Conservation (phyloP, 1,140 invertebrate genomes). For the Drosophila arizonae region DNA sequence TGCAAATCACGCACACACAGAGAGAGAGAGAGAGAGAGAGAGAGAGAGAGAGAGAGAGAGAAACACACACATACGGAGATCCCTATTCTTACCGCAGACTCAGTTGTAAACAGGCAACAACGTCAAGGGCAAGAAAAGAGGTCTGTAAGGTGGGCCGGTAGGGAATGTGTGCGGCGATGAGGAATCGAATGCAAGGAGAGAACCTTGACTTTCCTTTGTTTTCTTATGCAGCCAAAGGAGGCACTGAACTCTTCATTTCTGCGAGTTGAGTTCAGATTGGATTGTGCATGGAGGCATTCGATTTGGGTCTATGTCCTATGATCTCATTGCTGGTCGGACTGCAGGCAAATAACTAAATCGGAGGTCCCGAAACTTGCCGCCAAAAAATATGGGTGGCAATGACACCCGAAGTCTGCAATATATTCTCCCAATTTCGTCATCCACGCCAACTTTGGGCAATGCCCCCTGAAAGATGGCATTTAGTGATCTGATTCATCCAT, state of each 20-base stretch:
- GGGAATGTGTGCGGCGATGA: neutral
- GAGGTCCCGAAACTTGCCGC: too few relatives aligned
- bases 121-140: conserved; percentile 7
- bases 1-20: conserved; percentile 24
- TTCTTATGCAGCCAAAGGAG: conserved; percentile 49
- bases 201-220: conserved; percentile 72
- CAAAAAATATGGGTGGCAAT: too few relatives aligned
- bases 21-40: neutral
- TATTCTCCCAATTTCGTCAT: too few relatives aligned
- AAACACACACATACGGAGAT: neutral
- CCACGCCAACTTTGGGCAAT: too few relatives aligned
- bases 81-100: conserved; percentile 25
- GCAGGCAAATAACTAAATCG: neutral
- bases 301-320: conserved; percentile 15
- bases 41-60: neutral
- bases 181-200: conserved; percentile 24
- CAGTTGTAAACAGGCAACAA: conserved; percentile 13
- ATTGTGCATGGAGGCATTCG: conserved; percentile 10
- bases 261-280: neutral
- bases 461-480: too few relatives aligned
- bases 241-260: conserved; percentile 62
- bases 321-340: neutral
- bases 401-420: too few relatives aligned
- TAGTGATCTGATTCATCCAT: too few relatives aligned
- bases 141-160: neutral